Evolutionary conservation across 2,888 invertebrate genomes (phyloP).

Genomic region (Gisinianus flammeolus): DNA sequence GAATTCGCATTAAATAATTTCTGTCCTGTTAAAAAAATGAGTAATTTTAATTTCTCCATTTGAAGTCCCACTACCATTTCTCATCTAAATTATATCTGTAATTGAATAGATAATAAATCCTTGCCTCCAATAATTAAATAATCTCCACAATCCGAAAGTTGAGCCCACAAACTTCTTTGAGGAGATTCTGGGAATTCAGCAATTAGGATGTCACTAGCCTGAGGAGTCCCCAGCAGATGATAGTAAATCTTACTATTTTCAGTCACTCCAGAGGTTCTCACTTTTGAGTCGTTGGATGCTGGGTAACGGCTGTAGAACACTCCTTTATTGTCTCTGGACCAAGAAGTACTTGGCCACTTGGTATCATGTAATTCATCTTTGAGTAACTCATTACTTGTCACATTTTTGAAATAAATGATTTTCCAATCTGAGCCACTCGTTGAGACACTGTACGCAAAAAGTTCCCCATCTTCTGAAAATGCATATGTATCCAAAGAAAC

Average conservation of each 20-base stretch:
- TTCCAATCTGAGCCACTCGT: slow-evolving; percentile 68
- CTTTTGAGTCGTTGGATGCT: not conserved
- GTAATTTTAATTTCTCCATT: too few species aligned
- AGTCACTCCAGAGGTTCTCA: not conserved
- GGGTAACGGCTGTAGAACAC: slow-evolving; percentile 64
- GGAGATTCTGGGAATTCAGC: slow-evolving; percentile 65
- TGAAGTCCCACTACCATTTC: too few species aligned
- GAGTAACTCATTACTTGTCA: slow-evolving; percentile 60
- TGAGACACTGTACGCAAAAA: slow-evolving; percentile 65
- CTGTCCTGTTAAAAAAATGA: too few species aligned
- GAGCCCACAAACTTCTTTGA: slow-evolving; percentile 61
- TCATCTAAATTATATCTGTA: too few species aligned
- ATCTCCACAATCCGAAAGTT: not conserved
- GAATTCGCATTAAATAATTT: slow-evolving; percentile 23
- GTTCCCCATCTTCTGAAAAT: slow-evolving; percentile 65
- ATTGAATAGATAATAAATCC: too few species aligned
- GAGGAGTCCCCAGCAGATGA: slow-evolving; percentile 65
- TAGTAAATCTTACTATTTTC: slow-evolving; percentile 65
- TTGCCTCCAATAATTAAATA: slow-evolving; percentile 6
- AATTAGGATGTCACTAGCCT: slow-evolving; percentile 64
- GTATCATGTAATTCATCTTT: slow-evolving; percentile 64
- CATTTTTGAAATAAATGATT: slow-evolving; percentile 61
- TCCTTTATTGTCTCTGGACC: slow-evolving; percentile 67
- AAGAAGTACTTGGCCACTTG: slow-evolving; percentile 65
- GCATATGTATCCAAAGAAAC: slow-evolving; percentile 59